Percentiles rank a stretch among this genome's conserved stretches.
Conservation (phyloP, 2,113 vertebrate genomes). For the Gambusia affinis region DNA sequence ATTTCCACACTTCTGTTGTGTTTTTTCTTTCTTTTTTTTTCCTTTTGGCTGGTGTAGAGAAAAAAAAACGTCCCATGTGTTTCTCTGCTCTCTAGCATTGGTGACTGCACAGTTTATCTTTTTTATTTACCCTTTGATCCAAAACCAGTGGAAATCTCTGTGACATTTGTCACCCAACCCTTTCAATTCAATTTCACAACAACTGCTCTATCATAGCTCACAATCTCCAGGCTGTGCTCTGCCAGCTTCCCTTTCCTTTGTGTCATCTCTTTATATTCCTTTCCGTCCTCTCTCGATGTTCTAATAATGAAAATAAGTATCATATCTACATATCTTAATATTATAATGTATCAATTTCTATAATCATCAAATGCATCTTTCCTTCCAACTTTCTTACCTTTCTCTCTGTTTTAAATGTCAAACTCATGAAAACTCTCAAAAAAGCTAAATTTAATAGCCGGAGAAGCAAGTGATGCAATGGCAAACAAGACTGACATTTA, state of each 20-base stretch:
- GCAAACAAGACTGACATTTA: slow-evolving; percentile 78
- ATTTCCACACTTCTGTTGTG: slow-evolving; percentile 9
- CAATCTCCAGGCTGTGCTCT: slow-evolving; percentile 64
- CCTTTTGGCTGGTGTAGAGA: background rate
- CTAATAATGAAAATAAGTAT: slow-evolving; percentile 32
- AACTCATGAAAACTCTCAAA: slow-evolving; percentile 6
- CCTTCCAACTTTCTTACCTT: background rate
- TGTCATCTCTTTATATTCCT: slow-evolving; percentile 59
- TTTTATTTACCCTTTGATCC: slow-evolving; percentile 78
- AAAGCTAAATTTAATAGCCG: slow-evolving; percentile 48
- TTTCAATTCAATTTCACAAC: slow-evolving; percentile 81
- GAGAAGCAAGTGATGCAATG: slow-evolving; percentile 41
- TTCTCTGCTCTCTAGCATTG: slow-evolving; percentile 39
- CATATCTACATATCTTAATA: background rate
- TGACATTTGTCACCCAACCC: slow-evolving; percentile 80
- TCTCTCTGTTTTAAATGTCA: background rate
- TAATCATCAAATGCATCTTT: background rate
- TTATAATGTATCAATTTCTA: background rate
- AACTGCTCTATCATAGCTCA: slow-evolving; percentile 74
- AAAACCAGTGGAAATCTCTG: slow-evolving; percentile 71
- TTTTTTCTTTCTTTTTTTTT: slow-evolving; percentile 4
- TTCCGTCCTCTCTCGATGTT: slow-evolving; percentile 35
- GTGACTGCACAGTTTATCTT: slow-evolving; percentile 69
- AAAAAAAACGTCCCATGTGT: slow-evolving; percentile 26
- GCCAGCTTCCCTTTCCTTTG: slow-evolving; percentile 60